Conservation (phyloP, 1,140 invertebrate species). For the Leptinotarsa texana region DNA sequence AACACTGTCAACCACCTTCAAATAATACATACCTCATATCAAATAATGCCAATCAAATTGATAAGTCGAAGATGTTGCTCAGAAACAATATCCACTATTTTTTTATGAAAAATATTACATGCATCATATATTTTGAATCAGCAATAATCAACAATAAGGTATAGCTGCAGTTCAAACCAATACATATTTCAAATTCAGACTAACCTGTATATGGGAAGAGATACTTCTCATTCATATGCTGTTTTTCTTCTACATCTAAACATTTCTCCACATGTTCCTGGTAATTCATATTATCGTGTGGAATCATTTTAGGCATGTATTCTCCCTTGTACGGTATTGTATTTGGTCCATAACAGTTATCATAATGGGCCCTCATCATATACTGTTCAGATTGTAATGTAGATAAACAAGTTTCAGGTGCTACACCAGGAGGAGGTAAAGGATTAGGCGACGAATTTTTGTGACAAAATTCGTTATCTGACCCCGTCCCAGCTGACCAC, state of each 20-base stretch:
- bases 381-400: slow-evolving; percentile 58
- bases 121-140: neutral
- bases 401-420: slow-evolving; percentile 63
- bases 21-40: no score
- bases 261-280: slow-evolving; percentile 64
- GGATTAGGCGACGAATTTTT: slow-evolving; percentile 73
- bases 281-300: slow-evolving; percentile 63
- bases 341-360: slow-evolving; percentile 63
- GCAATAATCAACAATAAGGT: neutral
- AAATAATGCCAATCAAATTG: no score
- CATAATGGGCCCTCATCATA: slow-evolving; percentile 56
- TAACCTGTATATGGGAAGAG: slow-evolving; percentile 73
- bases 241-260: slow-evolving; percentile 75
- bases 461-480: slow-evolving; percentile 71
- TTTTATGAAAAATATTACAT: no score
- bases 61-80: no score
- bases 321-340: slow-evolving; percentile 48
- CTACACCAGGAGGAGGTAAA: slow-evolving; percentile 72
- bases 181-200: slow-evolving; percentile 48
- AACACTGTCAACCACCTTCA: no score
- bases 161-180: neutral
- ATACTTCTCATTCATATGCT: slow-evolving; percentile 75
- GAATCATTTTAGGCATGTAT: slow-evolving; percentile 61
- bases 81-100: no score
- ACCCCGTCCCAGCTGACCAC: slow-evolving; percentile 78